These are phyloP conservation scores for Dissostichus mawsoni DNA, from an alignment of 2,113 vertebrate species.

Conservation along the genomic window DNA sequence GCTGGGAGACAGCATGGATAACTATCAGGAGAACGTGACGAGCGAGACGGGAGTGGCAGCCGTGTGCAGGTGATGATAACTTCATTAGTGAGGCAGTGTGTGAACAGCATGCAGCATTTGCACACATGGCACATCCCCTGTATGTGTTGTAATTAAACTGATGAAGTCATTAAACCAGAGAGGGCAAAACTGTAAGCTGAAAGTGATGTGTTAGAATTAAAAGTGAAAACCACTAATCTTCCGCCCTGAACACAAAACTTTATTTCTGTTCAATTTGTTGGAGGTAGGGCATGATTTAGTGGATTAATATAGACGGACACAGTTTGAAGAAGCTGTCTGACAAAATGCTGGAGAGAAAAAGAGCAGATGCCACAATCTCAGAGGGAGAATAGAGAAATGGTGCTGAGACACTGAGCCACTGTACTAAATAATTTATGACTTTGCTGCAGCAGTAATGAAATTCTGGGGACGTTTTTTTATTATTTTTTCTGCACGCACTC, in stretches of 20 bases:
- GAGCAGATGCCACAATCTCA: slow-evolving; percentile 60
- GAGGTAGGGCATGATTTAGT: slow-evolving; percentile 6
- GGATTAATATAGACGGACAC: not conserved
- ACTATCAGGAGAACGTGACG: slow-evolving; percentile 74
- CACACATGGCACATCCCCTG: not conserved
- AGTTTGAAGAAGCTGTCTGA: slow-evolving; percentile 12
- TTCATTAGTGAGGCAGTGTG: not conserved
- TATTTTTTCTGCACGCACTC: slow-evolving; percentile 61
- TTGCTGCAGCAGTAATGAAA: slow-evolving; percentile 80
- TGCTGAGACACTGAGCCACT: slow-evolving; percentile 70
- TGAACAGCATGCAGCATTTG: not conserved
- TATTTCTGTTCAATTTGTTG: slow-evolving; percentile 5
- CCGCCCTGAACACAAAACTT: not conserved
- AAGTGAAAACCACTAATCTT: not conserved
- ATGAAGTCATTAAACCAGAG: not conserved
- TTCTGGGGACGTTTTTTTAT: slow-evolving; percentile 67
- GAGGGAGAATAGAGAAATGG: slow-evolving; percentile 62
- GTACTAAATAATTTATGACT: slow-evolving; percentile 81
- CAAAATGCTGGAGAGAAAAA: slow-evolving; percentile 45
- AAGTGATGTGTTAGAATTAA: slow-evolving; percentile 10
- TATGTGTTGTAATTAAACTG: not conserved
- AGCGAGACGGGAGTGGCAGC: slow-evolving; percentile 75
- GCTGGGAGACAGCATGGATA: slow-evolving; percentile 83
- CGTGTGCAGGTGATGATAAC: slow-evolving; percentile 77
- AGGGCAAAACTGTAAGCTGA: not conserved